Evolutionary conservation across 2,113 vertebrate species (phyloP).

Genomic region (Epinephelus cyanopodus): DNA sequence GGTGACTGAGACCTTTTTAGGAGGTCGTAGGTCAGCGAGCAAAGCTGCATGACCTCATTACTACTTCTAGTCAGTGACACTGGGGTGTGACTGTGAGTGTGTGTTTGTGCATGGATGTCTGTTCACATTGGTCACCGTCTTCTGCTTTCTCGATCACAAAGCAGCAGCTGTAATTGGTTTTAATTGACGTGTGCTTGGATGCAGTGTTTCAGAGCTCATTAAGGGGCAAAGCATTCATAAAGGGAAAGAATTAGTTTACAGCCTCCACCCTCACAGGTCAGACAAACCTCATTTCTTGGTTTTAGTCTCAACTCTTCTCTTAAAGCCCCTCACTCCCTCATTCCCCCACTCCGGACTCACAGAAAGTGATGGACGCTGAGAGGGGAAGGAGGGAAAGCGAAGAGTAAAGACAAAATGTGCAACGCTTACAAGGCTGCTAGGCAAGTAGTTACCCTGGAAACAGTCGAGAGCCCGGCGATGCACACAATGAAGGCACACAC

Average conservation of each 20-base stretch:
- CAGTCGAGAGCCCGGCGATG: slow-evolving; percentile 76
- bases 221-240: slow-evolving; percentile 31
- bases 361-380: slow-evolving; percentile 51
- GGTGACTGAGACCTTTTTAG: slow-evolving; percentile 56
- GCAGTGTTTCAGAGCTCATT: slow-evolving; percentile 64
- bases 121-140: slow-evolving; percentile 10
- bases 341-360: slow-evolving; percentile 26
- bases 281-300: slow-evolving; percentile 10
- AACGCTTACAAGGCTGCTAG: slow-evolving; percentile 74
- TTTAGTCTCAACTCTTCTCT: slow-evolving; percentile 24
- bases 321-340: slow-evolving; percentile 27
- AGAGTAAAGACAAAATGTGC: slow-evolving; percentile 75
- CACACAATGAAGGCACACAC: slow-evolving; percentile 73
- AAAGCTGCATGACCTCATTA: slow-evolving; percentile 67
- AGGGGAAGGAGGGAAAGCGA: slow-evolving; percentile 56
- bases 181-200: slow-evolving; percentile 73
- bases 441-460: slow-evolving; percentile 87
- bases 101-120: slow-evolving; percentile 5
- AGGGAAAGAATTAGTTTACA: slow-evolving; percentile 49
- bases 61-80: slow-evolving; percentile 42
- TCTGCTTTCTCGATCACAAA: slow-evolving; percentile 52
- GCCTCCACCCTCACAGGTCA: slow-evolving; percentile 25
- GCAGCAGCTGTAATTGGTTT: slow-evolving; percentile 66
- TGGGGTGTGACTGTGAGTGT: slow-evolving; percentile 27
- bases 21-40: slow-evolving; percentile 64